Percentiles rank a stretch among this genome's conserved stretches.
Evolutionary conservation across 2,113 vertebrate genomes (phyloP).

Genomic region (Onychorhynchus coronatus): DNA sequence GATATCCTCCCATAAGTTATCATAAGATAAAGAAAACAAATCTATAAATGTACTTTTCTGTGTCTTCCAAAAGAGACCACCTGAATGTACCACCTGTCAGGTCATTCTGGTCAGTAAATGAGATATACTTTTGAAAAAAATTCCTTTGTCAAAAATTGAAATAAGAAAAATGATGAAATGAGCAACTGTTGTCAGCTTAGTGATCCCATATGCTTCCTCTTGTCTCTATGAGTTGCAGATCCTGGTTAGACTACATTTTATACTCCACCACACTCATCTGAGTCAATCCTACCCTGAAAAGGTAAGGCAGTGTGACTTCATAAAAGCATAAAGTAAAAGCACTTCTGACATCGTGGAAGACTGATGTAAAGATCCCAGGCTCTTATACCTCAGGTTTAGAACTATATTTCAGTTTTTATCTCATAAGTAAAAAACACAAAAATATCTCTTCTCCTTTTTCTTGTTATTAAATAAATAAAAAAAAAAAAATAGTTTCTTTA

Average conservation of each 20-base stretch:
- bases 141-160: neutral
- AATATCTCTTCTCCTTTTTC: neutral
- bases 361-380: neutral
- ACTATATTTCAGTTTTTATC: neutral
- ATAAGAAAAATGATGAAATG: neutral
- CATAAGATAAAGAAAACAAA: conserved; percentile 12
- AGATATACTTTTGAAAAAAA: neutral
- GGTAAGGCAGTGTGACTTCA: neutral
- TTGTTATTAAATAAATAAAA: neutral
- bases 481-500: no score
- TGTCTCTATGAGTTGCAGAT: neutral
- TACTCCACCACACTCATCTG: neutral
- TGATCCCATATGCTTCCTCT: neutral
- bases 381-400: neutral
- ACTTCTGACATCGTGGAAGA: neutral
- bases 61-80: neutral
- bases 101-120: neutral
- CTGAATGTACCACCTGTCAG: neutral
- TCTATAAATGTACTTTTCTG: neutral
- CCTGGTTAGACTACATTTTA: neutral
- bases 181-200: neutral
- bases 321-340: neutral
- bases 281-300: neutral
- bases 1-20: neutral
- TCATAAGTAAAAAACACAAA: neutral